phyloP scores from a whole-genome alignment of 35 echinoderm and acorn worm species.

The Anneissia japonica region DNA sequence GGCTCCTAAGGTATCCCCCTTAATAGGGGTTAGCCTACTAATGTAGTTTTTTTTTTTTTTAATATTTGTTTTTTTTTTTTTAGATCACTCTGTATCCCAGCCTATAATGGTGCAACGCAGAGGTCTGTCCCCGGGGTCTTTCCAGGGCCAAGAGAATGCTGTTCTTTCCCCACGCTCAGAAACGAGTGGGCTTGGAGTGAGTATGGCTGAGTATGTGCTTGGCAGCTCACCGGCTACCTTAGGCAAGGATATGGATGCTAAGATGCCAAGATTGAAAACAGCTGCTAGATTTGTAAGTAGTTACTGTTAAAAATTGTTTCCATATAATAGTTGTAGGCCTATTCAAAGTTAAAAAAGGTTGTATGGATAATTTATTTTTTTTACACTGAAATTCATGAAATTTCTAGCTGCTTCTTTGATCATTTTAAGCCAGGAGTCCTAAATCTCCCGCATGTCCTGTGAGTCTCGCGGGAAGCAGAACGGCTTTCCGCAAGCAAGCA shows the following conservation, averaged over 20 bases:
- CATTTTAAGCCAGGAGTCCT: too few species aligned
- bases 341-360: not conserved
- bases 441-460: too few species aligned
- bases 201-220: conserved; percentile 91
- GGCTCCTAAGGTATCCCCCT: not conserved
- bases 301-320: not conserved
- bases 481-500: too few species aligned
- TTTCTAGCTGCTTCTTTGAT: too few species aligned
- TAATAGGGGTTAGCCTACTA: too few species aligned
- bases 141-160: conserved; percentile 82
- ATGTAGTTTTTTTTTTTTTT: too few species aligned
- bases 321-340: not conserved
- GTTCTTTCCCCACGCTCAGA: conserved; percentile 90
- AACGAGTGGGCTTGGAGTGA: conserved; percentile 81
- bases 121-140: conserved; percentile 67
- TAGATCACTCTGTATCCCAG: conserved; percentile 95
- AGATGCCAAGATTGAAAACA: conserved; percentile 51
- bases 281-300: conserved; percentile 49
- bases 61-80: too few species aligned
- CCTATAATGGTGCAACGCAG: conserved; percentile 89
- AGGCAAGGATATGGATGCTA: conserved; percentile 32
- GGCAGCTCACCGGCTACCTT: conserved; percentile 52
- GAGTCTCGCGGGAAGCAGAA: too few species aligned
- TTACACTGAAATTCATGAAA: too few species aligned
- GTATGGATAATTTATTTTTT: not conserved